These are phyloP conservation scores for Characodon lateralis DNA, from an alignment of 2,797 vertebrate genomes.

Conservation along the genomic window DNA sequence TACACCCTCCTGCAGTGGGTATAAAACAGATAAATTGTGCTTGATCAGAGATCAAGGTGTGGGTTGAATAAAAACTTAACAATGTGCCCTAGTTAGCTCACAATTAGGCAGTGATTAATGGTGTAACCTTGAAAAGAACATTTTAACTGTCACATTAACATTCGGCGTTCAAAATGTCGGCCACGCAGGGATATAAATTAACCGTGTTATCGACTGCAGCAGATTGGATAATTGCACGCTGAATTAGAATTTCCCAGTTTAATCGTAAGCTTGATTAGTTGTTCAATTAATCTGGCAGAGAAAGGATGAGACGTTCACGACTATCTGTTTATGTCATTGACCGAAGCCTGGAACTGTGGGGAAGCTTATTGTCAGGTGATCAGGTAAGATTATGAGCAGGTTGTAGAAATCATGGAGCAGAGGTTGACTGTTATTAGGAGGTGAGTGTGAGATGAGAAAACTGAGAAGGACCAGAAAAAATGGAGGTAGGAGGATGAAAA, in stretches of 20 bases:
- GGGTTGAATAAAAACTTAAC: constrained; percentile 13
- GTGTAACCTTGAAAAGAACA: constrained; percentile 52
- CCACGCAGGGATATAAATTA: constrained; percentile 68
- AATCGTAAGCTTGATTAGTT: constrained; percentile 65
- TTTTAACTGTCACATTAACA: constrained; percentile 41
- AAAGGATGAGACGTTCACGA: constrained; percentile 54
- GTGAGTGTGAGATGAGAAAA: background rate
- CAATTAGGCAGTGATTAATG: constrained; percentile 50
- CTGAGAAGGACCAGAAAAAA: background rate
- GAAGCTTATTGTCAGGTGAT: constrained; percentile 58
- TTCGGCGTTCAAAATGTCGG: constrained; percentile 41
- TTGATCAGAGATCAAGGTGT: constrained; percentile 10
- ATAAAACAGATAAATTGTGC: constrained; percentile 15
- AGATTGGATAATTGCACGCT: constrained; percentile 71
- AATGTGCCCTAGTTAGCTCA: constrained; percentile 21
- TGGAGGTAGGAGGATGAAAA: background rate
- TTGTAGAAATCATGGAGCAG: constrained; percentile 13
- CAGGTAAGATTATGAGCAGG: constrained; percentile 39
- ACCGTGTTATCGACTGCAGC: constrained; percentile 59
- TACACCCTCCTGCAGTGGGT: constrained; percentile 3
- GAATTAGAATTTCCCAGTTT: constrained; percentile 61
- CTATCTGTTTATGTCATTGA: constrained; percentile 63
- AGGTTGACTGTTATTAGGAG: background rate
- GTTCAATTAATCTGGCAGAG: constrained; percentile 64
- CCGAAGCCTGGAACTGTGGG: constrained; percentile 47